phyloP scores from a whole-genome alignment of 2,888 invertebrate species.

The Hirudinaria manillensis region DNA sequence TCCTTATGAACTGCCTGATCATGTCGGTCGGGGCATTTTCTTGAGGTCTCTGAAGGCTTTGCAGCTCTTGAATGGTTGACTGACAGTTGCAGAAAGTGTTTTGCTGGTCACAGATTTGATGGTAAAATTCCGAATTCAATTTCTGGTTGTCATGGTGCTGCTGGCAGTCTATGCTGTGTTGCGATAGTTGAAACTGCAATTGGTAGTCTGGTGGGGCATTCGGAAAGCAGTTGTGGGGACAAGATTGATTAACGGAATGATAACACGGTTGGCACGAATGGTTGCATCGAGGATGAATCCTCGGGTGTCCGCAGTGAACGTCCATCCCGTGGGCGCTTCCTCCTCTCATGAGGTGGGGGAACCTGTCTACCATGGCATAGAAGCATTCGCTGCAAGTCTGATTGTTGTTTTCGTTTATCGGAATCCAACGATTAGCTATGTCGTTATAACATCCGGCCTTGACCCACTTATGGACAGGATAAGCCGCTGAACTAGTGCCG shows the following conservation, averaged over 20 bases:
- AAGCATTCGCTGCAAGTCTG: conserved; percentile 4
- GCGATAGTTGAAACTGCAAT: not conserved
- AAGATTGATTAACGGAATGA: not conserved
- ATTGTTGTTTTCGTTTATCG: conserved; percentile 7
- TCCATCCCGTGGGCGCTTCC: not conserved
- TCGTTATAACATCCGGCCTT: not conserved
- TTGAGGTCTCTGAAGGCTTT: not conserved
- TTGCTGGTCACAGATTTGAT: not conserved
- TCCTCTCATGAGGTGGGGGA: not conserved
- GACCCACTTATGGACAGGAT: conserved; percentile 19
- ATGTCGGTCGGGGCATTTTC: conserved; percentile 4
- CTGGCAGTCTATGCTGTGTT: not conserved
- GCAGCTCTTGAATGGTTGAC: not conserved
- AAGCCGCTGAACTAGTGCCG: conserved; percentile 12
- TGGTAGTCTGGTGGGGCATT: not conserved
- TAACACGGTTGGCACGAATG: too few relatives aligned
- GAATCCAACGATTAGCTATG: conserved; percentile 5
- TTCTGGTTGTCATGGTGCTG: not conserved
- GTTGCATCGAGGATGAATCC: too few relatives aligned
- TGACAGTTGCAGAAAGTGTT: not conserved
- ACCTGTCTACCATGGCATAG: not conserved
- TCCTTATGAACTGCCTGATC: conserved; percentile 19
- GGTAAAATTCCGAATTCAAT: not conserved
- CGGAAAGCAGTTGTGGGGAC: not conserved
- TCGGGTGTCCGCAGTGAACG: not conserved